These are phyloP conservation scores for Heterodera schachtii DNA, from an alignment of 1,140 invertebrate species.

Conservation along the genomic window DNA sequence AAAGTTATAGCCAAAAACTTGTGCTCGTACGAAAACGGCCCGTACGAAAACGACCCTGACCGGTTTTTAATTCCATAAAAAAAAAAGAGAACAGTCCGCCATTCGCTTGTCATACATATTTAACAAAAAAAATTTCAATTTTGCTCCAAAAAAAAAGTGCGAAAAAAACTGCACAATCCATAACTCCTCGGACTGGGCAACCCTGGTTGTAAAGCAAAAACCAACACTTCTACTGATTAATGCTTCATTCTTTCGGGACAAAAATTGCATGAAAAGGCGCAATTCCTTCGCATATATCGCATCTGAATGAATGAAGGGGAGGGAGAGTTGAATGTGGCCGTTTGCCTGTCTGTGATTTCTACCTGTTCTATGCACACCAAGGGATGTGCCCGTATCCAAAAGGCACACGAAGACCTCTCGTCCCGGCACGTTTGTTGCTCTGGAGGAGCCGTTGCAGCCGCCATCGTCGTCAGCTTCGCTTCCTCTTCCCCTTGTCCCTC, in stretches of 20 bases:
- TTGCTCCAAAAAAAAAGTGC: too few relatives aligned
- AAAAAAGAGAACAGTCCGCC: too few relatives aligned
- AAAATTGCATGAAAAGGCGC: conserved; percentile 32
- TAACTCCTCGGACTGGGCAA: too few relatives aligned
- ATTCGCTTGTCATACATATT: too few relatives aligned
- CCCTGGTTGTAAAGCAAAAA: too few relatives aligned
- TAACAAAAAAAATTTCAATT: too few relatives aligned
- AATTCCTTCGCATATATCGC: conserved; percentile 35
- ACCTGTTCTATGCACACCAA: conserved; percentile 29
- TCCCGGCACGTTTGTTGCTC: conserved; percentile 17
- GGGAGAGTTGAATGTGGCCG: not conserved
- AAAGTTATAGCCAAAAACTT: too few relatives aligned
- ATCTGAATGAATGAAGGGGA: too few relatives aligned
- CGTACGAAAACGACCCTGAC: too few relatives aligned
- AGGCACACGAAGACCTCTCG: conserved; percentile 35
- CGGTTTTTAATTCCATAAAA: too few relatives aligned
- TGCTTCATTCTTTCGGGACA: conserved; percentile 11
- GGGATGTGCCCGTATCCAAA: conserved; percentile 36
- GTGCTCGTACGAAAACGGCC: too few relatives aligned
- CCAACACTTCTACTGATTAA: not conserved
- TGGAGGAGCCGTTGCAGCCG: not conserved
- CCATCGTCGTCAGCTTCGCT: not conserved
- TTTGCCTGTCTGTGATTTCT: not conserved
- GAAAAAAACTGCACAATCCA: too few relatives aligned
- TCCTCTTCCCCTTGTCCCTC: not conserved